Evolutionary conservation across 2,113 vertebrate genomes (phyloP), one percentile per base, ranked within the genome.

Genomic region (Chamaetylas fuelleborni): DNA sequence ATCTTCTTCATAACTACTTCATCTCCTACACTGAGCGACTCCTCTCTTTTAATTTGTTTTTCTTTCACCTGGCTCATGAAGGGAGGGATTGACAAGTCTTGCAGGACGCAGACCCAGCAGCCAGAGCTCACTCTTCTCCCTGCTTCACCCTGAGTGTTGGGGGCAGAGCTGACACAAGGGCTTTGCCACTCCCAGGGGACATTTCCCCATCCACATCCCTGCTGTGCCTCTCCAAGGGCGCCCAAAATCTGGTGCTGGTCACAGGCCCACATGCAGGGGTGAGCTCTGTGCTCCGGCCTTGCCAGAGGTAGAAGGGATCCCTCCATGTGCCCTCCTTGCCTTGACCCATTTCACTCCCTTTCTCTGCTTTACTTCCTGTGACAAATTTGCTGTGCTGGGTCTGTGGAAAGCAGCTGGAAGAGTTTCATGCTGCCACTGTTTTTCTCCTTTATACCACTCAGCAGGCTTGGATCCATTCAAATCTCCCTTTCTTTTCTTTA

Each of bases 231-330:
- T 61, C 50, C 12, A 8, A 61, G 47, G 64, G 51, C 16, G 28
- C 26, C 60, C 6, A 0, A 78, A 84, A 71, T 38, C 51, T 0
- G 0, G 12, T 0, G 2, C 60, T 33, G 50, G 24, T 58, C 25
- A 29, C 8, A 47, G 38, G 9, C 15, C 11, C 1, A 0, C 0
- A 0, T 4, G 28, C 3, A 1, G 60, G 78, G 38, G 17, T 31
- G 67, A 77, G 16, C 28, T 57, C 48, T 42, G 43, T 8, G 15
- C 19, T 47, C 36, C 0, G 2, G 31, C 67, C 42, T 29, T 1
- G 0, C 31, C 40, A 48, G 62, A 58, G 53, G 53, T 8, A 24
- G 57, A 81, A 67, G 56, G 57, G 67, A n/a, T 40, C 57, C 31
- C 26, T 66, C 67, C 18, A 0, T 14, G 31, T 31, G 31, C 48